Evolutionary conservation across 2,113 vertebrate species (phyloP).

Genomic region (Eublepharis macularius): DNA sequence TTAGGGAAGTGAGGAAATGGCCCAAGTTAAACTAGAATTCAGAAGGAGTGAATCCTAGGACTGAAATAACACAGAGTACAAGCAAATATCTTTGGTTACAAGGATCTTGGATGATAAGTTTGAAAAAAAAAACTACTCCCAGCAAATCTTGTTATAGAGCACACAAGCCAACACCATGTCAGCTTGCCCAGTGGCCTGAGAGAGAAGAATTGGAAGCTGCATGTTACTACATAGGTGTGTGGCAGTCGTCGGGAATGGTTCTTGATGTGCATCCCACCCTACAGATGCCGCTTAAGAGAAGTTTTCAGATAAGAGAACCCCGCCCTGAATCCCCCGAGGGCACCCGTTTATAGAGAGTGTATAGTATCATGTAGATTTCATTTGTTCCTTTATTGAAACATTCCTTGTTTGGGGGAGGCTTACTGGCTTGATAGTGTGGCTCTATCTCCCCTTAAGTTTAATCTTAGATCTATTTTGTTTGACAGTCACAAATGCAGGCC

Average conservation of each 20-base stretch:
- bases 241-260: neutral
- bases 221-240: neutral
- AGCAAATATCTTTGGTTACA: too few species aligned
- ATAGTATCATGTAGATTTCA: constrained; percentile 24
- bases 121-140: too few species aligned
- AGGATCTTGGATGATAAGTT: too few species aligned
- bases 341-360: constrained; percentile 2
- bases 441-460: constrained; percentile 20
- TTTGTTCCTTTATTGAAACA: constrained; percentile 34
- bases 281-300: neutral
- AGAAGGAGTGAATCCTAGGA: too few species aligned
- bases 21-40: too few species aligned
- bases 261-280: neutral
- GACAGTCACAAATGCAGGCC: constrained; percentile 44
- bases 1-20: too few species aligned
- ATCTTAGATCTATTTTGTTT: constrained; percentile 43
- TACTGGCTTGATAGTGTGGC: constrained; percentile 25
- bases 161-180: too few species aligned
- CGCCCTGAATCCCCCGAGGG: neutral
- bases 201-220: neutral
- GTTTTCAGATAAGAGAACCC: neutral
- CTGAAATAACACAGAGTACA: too few species aligned
- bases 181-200: too few species aligned
- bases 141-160: too few species aligned
- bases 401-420: neutral